Percentiles rank a stretch among this genome's conserved stretches.
Conservation (phyloP, 2,888 invertebrate genomes). For the Tyria jacobaeae region DNA sequence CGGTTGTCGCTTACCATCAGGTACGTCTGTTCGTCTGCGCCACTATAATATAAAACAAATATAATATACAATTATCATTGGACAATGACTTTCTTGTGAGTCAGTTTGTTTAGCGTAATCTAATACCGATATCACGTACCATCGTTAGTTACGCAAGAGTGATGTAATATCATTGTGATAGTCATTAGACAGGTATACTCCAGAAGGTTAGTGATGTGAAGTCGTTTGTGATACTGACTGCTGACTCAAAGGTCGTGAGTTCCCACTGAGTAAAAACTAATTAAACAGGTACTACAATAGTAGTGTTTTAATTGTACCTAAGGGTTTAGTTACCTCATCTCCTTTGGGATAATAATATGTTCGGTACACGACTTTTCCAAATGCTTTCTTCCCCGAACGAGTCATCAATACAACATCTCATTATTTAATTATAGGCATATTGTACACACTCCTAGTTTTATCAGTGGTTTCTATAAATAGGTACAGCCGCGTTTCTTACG, state of each 20-base stretch:
- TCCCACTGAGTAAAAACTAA: too few relatives aligned
- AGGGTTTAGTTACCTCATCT: too few relatives aligned
- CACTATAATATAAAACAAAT: too few relatives aligned
- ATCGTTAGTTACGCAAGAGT: constrained; percentile 26
- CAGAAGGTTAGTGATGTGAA: constrained; percentile 21
- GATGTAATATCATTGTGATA: constrained; percentile 21
- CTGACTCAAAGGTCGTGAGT: too few relatives aligned
- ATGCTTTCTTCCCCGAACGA: too few relatives aligned
- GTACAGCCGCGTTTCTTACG: neutral
- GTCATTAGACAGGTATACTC: neutral
- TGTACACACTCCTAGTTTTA: neutral
- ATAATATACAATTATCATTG: constrained; percentile 16
- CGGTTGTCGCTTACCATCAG: too few relatives aligned
- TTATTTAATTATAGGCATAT: neutral
- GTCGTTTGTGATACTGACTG: too few relatives aligned
- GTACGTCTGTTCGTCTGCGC: too few relatives aligned
- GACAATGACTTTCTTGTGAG: constrained; percentile 15
- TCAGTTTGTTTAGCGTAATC: constrained; percentile 41
- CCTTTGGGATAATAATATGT: too few relatives aligned
- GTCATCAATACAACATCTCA: neutral
- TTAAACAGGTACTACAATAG: too few relatives aligned
- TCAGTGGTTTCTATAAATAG: neutral
- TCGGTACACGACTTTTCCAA: too few relatives aligned
- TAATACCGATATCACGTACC: constrained; percentile 39
- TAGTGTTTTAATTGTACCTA: too few relatives aligned